Evolutionary conservation across 2,888 invertebrate species (phyloP).

Genomic region (Sycophila texana): DNA sequence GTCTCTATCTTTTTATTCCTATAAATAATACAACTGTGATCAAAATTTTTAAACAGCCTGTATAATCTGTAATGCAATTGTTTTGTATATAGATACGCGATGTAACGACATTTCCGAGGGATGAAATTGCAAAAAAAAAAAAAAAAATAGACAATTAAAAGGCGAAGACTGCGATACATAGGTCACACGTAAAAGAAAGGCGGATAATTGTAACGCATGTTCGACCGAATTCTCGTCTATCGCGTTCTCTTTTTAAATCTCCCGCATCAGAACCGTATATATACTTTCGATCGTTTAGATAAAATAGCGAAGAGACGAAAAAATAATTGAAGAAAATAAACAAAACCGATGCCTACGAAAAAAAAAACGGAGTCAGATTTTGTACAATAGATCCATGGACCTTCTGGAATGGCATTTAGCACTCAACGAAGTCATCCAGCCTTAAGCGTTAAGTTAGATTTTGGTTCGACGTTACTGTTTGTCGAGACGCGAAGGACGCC

Average conservation of each 20-base stretch:
- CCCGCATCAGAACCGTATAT: conserved; percentile 40
- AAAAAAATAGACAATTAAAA: conserved; percentile 18
- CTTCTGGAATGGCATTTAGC: conserved; percentile 50
- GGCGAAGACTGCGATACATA: conserved; percentile 6
- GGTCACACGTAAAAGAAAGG: conserved; percentile 2
- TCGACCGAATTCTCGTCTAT: conserved; percentile 51
- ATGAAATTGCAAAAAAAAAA: conserved; percentile 43
- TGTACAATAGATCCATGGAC: conserved; percentile 29
- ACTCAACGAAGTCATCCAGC: conserved; percentile 49
- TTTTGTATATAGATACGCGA: too few species aligned
- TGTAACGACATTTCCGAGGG: not conserved
- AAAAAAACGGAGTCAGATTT: conserved; percentile 26
- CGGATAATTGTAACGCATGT: conserved; percentile 53
- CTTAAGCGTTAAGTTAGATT: conserved; percentile 34
- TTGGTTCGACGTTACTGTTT: conserved; percentile 25
- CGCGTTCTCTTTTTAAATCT: conserved; percentile 32
- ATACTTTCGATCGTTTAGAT: not conserved
- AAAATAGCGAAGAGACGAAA: not conserved
- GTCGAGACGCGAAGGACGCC: conserved; percentile 5
- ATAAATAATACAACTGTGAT: too few species aligned
- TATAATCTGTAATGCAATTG: too few species aligned
- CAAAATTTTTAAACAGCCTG: too few species aligned
- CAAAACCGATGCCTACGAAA: conserved; percentile 40
- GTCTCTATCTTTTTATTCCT: too few species aligned
- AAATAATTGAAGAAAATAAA: conserved; percentile 24